A percentile compares a stretch with the other conserved stretches of the same genome.
Conservation (phyloP, 2,797 vertebrate genomes). For the Lepilemur ruficaudatus region DNA sequence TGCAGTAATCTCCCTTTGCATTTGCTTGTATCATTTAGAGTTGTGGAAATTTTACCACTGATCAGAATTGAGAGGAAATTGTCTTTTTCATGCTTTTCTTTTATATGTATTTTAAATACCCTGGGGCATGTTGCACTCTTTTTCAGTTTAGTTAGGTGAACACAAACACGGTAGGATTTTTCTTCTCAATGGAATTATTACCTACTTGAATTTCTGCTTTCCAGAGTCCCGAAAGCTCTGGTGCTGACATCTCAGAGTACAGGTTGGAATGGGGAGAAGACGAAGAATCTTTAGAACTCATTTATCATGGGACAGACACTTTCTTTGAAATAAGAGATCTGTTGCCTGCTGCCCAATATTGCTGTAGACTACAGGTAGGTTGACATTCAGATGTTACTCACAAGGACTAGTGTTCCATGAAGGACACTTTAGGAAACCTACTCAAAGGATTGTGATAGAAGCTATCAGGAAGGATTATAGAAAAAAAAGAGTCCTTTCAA, state of each 20-base stretch:
- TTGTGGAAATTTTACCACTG: not conserved
- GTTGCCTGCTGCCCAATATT: conserved; percentile 91
- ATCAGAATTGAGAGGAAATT: not conserved
- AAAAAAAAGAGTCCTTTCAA: not conserved
- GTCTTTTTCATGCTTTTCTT: not conserved
- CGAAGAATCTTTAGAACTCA: conserved; percentile 91
- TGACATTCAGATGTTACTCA: not conserved
- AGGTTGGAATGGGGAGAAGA: conserved; percentile 95
- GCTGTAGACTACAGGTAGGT: conserved; percentile 95
- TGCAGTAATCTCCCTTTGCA: not conserved
- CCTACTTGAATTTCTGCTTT: conserved; percentile 64
- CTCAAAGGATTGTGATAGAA: not conserved
- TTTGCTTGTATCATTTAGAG: not conserved
- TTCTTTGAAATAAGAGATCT: conserved; percentile 92
- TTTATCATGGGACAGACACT: conserved; percentile 91
- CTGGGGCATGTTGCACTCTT: not conserved
- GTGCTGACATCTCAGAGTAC: conserved; percentile 96
- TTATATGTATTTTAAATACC: not conserved
- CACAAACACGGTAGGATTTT: not conserved
- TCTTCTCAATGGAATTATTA: conserved; percentile 15
- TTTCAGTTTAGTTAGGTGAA: not conserved
- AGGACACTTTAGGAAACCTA: not conserved
- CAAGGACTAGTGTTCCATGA: not conserved
- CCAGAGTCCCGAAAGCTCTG: conserved; percentile 95
- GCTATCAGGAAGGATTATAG: not conserved